Evolutionary conservation across 1,140 invertebrate genomes (phyloP).

Genomic region (Drosophila funebris): DNA sequence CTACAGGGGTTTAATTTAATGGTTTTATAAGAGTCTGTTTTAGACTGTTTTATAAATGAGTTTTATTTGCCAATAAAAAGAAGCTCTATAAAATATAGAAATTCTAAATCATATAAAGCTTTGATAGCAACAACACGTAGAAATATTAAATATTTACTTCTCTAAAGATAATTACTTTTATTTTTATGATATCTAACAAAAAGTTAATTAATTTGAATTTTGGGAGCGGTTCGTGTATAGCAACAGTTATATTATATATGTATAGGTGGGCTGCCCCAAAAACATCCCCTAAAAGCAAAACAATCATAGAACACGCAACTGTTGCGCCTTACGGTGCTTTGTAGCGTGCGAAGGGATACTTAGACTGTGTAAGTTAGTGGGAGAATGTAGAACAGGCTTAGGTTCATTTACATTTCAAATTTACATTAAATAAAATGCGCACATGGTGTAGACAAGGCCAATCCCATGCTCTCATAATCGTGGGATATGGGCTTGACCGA

Average conservation of each 20-base stretch:
- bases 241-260: neutral
- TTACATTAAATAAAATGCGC: constrained; percentile 25
- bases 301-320: constrained; percentile 31
- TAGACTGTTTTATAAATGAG: too few species aligned
- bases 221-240: too few species aligned
- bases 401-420: constrained; percentile 22
- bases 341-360: constrained; percentile 19
- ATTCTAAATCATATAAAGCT: too few species aligned
- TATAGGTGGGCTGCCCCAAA: neutral
- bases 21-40: too few species aligned
- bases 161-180: too few species aligned
- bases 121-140: too few species aligned
- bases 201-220: too few species aligned
- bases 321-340: constrained; percentile 31
- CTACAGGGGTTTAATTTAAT: too few species aligned
- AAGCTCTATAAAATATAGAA: too few species aligned
- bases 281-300: constrained; percentile 5
- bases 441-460: constrained; percentile 20
- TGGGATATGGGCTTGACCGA: constrained; percentile 26
- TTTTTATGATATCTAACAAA: too few species aligned
- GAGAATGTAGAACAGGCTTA: neutral
- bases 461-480: neutral
- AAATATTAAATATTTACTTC: too few species aligned
- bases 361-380: neutral
- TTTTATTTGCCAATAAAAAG: too few species aligned